Conservation (phyloP, 1,140 invertebrate species). For the Drosophila orena region DNA sequence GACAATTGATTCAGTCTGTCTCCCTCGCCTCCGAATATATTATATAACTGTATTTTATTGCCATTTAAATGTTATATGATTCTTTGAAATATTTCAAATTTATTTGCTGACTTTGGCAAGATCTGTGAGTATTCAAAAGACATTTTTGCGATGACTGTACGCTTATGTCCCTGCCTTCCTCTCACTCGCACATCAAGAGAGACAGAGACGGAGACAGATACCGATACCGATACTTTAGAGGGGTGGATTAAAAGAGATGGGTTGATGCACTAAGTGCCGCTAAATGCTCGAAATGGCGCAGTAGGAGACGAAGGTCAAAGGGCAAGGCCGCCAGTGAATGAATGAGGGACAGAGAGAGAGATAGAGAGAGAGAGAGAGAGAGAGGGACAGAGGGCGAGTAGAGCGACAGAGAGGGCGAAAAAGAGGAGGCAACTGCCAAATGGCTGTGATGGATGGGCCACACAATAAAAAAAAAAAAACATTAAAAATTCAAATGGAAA, state of each 20-base stretch:
- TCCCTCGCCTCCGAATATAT: neutral
- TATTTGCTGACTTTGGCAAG: too few relatives aligned
- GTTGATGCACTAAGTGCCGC: constrained; percentile 47
- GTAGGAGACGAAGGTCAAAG: constrained; percentile 74
- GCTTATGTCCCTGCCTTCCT: neutral
- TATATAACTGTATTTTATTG: constrained; percentile 8
- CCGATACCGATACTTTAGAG: neutral
- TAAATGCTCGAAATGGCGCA: constrained; percentile 69
- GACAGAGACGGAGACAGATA: neutral
- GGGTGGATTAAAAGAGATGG: constrained; percentile 15
- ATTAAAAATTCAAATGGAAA: constrained; percentile 3
- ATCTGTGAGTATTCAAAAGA: neutral
- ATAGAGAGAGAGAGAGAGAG: neutral
- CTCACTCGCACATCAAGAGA: neutral
- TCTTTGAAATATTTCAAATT: neutral
- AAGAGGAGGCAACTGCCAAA: constrained; percentile 65
- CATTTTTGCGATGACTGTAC: constrained; percentile 18
- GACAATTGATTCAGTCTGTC: constrained; percentile 50
- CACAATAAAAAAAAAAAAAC: neutral
- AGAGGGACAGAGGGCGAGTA: too few relatives aligned
- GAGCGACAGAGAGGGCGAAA: constrained; percentile 2
- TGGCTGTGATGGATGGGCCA: constrained; percentile 68
- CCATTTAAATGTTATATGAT: neutral
- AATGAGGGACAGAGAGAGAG: constrained; percentile 12
- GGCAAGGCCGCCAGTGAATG: constrained; percentile 52